Evolutionary conservation across 2,888 invertebrate genomes (phyloP).

Genomic region (Melinaea menophilus): DNA sequence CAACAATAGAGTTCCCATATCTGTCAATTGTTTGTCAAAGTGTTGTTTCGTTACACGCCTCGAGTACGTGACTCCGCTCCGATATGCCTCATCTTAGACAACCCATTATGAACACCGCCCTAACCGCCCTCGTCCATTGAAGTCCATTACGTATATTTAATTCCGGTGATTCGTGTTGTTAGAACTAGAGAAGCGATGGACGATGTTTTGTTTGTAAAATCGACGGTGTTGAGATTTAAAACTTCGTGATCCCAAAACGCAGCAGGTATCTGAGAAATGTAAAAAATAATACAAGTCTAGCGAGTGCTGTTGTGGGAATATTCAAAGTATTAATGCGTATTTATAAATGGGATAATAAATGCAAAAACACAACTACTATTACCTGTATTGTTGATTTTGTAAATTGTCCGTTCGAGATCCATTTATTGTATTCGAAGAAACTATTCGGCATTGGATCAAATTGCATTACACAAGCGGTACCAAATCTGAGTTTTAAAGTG

Average conservation of each 20-base stretch:
- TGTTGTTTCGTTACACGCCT: constrained; percentile 15
- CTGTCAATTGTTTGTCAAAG: constrained; percentile 14
- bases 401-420: no score
- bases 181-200: constrained; percentile 5
- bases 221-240: neutral
- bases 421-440: no score
- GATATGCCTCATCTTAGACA: constrained; percentile 19
- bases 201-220: constrained; percentile 2
- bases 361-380: neutral
- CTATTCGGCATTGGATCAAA: no score
- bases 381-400: neutral
- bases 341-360: neutral
- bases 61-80: constrained; percentile 21
- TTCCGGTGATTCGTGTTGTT: neutral
- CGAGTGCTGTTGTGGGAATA: constrained; percentile 11
- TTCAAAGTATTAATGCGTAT: neutral
- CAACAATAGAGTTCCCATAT: constrained; percentile 11
- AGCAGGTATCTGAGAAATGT: constrained; percentile 15
- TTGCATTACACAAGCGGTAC: neutral
- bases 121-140: constrained; percentile 3
- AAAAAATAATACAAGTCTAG: constrained; percentile 14
- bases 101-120: constrained; percentile 7
- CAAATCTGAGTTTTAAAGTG: neutral
- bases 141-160: constrained; percentile 13
- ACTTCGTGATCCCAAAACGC: constrained; percentile 14